Conservation (phyloP, 1,140 invertebrate species). For the Cydia fagiglandana region DNA sequence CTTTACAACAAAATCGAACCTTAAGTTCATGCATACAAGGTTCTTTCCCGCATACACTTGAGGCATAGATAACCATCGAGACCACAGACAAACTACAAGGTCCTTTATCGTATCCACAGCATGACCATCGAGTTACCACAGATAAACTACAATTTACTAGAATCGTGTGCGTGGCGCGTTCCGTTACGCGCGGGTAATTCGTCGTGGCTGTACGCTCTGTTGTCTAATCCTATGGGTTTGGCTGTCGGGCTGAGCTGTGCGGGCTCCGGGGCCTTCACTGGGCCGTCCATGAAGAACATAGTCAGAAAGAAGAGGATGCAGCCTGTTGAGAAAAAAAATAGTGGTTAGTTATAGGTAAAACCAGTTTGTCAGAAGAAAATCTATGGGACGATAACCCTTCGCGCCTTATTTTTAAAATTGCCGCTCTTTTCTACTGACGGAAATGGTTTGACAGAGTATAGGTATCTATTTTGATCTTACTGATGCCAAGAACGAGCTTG, state of each 20-base stretch:
- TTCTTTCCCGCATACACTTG: not conserved
- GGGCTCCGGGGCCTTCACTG: constrained; percentile 47
- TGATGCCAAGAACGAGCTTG: too few species aligned
- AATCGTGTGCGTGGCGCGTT: constrained; percentile 32
- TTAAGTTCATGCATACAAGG: not conserved
- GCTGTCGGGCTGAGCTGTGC: constrained; percentile 12
- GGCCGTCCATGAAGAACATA: constrained; percentile 85
- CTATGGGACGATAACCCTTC: too few species aligned
- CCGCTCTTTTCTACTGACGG: too few species aligned
- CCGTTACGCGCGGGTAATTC: constrained; percentile 47
- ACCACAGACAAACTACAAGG: not conserved
- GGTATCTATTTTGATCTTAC: too few species aligned
- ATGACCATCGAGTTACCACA: not conserved
- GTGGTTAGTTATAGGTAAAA: too few species aligned
- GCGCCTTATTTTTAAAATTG: too few species aligned
- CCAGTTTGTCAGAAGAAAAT: too few species aligned
- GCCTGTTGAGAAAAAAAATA: constrained; percentile 69
- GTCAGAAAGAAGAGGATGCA: constrained; percentile 85
- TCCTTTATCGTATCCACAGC: not conserved
- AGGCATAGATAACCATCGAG: not conserved
- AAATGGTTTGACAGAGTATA: too few species aligned
- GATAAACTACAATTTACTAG: constrained; percentile 40
- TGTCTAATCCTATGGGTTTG: constrained; percentile 66
- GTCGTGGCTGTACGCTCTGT: constrained; percentile 70
- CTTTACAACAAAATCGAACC: not conserved